Percentiles rank a stretch among this genome's conserved stretches.
phyloP scores from a whole-genome alignment of 2,113 vertebrate species.

The Aphyosemion australe region DNA sequence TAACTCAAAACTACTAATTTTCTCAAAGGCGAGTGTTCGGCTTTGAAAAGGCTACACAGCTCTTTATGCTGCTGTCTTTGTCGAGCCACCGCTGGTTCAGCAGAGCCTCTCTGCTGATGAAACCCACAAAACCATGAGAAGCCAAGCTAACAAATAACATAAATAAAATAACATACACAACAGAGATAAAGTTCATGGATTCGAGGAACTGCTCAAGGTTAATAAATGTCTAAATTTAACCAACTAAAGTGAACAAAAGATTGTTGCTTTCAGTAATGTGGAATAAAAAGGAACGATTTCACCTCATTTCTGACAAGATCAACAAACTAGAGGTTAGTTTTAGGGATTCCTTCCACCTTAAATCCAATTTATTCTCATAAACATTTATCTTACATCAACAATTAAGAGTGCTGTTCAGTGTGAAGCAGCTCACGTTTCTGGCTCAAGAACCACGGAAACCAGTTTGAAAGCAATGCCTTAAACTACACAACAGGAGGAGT shows the following conservation, averaged over 20 bases:
- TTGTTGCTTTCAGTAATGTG: neutral
- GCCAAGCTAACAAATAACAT: slow-evolving; percentile 16
- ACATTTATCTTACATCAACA: no score
- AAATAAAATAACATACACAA: slow-evolving; percentile 32
- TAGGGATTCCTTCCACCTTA: no score
- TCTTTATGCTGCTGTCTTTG: slow-evolving; percentile 20
- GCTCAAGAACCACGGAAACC: no score
- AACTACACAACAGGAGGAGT: no score
- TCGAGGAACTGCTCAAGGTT: slow-evolving; percentile 48
- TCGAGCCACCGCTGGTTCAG: slow-evolving; percentile 44
- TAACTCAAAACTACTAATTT: slow-evolving; percentile 45
- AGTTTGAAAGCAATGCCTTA: no score
- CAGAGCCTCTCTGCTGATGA: slow-evolving; percentile 22
- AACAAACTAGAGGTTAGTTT: no score
- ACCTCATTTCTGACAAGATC: no score
- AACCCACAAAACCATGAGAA: neutral
- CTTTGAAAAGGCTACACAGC: slow-evolving; percentile 31
- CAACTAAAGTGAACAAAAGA: slow-evolving; percentile 20
- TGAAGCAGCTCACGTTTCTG: no score
- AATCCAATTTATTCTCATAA: no score
- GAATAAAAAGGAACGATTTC: no score
- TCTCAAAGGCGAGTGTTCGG: slow-evolving; percentile 31
- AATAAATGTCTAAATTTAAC: slow-evolving; percentile 44
- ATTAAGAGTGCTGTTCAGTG: no score
- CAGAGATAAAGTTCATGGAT: slow-evolving; percentile 50